Evolutionary conservation across 2,888 invertebrate species (phyloP).

Genomic region (Hedya salicella): DNA sequence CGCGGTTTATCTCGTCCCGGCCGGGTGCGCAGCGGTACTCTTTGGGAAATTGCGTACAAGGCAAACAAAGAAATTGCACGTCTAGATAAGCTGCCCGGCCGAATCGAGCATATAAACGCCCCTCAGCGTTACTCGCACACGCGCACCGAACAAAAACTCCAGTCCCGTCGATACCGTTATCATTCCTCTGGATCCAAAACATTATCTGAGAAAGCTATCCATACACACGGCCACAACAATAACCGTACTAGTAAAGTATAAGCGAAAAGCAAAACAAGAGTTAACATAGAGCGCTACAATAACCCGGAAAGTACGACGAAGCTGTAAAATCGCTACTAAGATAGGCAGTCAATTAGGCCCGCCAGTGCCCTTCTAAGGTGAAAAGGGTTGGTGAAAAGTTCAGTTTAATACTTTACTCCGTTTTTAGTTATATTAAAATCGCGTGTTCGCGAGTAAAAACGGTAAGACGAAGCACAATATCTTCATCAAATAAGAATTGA

Average conservation of each 20-base stretch:
- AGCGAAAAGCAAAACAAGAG: conserved; percentile 3
- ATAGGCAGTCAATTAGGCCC: conserved; percentile 28
- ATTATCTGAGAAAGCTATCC: conserved; percentile 22
- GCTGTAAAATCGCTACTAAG: conserved; percentile 24
- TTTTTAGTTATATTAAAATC: conserved; percentile 30
- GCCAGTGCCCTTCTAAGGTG: conserved; percentile 8
- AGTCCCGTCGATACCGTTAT: conserved; percentile 26
- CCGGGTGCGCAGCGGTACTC: conserved; percentile 59
- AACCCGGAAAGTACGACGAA: conserved; percentile 14
- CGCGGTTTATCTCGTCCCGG: conserved; percentile 67
- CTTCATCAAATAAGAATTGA: conserved; percentile 37
- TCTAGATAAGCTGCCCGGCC: conserved; percentile 70
- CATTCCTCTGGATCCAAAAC: conserved; percentile 22
- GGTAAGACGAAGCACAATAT: conserved; percentile 26
- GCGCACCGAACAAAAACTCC: conserved; percentile 27
- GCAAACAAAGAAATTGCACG: conserved; percentile 80
- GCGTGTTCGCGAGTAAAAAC: conserved; percentile 17
- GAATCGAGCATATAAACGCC: conserved; percentile 63
- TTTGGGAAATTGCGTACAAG: conserved; percentile 78
- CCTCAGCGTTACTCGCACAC: conserved; percentile 40
- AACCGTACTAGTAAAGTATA: background rate
- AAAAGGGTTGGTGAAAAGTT: conserved; percentile 31
- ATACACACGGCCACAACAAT: conserved; percentile 1
- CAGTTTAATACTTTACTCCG: conserved; percentile 26
- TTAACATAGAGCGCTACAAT: conserved; percentile 2